Evolutionary conservation across 2,797 vertebrate species (phyloP), one percentile per base, ranked within the genome.

Genomic region (Semotilus atromaculatus): DNA sequence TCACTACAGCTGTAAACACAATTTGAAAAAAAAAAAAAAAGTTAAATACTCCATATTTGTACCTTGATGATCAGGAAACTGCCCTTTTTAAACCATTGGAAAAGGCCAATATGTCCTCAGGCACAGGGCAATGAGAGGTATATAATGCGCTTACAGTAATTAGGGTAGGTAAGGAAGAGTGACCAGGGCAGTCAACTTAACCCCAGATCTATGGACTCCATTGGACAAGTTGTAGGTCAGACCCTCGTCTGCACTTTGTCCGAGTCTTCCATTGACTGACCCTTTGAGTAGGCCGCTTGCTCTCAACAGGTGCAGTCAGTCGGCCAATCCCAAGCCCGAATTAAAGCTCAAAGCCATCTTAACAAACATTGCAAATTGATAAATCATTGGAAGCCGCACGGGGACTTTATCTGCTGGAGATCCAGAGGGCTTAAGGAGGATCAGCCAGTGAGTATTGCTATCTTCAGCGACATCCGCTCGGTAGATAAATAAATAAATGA

Each of bases 361-460:
- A 94, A 91, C 95, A 95, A 96, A 96, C 94, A 95, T 91, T 92
- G 94, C 94, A 95, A 95, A 96, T 96, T 95, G 95, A 96, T 96
- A 95, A 96, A 96, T 96, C 95, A 95, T 95, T 96, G 95, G 78
- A 91, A 89, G 92, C 78, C 92, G 91, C 93, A 86, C 85, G 89
- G 95, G 94, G 94, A 96, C 94, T 94, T 90, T 92, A 93, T 95
- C 92, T 93, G 93, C 85, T 4, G 93, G 89, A 93, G 93, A 95
- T 94, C 93, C 92, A 90, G 87, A 92, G 92, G 94, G 94, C 93
- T 95, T 95, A 95, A 93, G 93, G 78, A 90, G 90, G 95, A 94
- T 95, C 92, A 94, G 92, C 88, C 86, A 90, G 93, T 93, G 93
- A 95, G 93, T 95, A 95, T 96, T 95, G 95, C 94, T 93, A 92